phyloP scores from a whole-genome alignment of 2,113 vertebrate genomes.

The Myrmecobius fasciatus region DNA sequence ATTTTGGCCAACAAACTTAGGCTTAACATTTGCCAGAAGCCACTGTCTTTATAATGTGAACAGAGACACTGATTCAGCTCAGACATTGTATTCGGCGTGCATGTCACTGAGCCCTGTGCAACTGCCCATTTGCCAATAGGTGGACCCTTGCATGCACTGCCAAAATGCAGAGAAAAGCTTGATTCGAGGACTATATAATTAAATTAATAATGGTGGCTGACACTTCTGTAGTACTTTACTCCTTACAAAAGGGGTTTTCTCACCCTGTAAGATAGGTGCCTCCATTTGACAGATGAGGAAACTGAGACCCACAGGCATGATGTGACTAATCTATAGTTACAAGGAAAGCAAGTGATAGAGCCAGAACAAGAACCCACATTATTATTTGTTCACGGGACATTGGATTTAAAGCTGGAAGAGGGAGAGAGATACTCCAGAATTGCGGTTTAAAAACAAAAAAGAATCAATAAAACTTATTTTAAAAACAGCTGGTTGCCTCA shows the following conservation, averaged over 20 bases:
- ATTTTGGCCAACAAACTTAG: not conserved
- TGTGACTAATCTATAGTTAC: not conserved
- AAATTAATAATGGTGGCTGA: not conserved
- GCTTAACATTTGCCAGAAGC: not conserved
- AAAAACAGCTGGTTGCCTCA: not conserved
- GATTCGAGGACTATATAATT: not conserved
- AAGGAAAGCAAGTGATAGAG: not conserved
- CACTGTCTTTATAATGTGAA: not conserved
- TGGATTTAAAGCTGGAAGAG: not conserved
- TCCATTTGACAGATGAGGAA: not conserved
- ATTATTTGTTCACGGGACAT: not conserved
- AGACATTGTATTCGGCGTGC: not conserved
- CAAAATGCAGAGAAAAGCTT: not conserved
- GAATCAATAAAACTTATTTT: not conserved
- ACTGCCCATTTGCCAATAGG: not conserved
- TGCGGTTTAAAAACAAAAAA: not conserved
- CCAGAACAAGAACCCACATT: not conserved
- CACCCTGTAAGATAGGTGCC: not conserved
- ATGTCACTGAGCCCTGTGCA: not conserved
- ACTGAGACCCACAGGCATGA: not conserved
- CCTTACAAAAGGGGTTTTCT: not conserved
- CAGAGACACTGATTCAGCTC: not conserved
- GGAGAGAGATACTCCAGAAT: not conserved
- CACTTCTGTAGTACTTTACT: not conserved
- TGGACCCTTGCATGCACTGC: not conserved